phyloP scores from a whole-genome alignment of 2,888 invertebrate species.

The Tetragonula carbonaria region DNA sequence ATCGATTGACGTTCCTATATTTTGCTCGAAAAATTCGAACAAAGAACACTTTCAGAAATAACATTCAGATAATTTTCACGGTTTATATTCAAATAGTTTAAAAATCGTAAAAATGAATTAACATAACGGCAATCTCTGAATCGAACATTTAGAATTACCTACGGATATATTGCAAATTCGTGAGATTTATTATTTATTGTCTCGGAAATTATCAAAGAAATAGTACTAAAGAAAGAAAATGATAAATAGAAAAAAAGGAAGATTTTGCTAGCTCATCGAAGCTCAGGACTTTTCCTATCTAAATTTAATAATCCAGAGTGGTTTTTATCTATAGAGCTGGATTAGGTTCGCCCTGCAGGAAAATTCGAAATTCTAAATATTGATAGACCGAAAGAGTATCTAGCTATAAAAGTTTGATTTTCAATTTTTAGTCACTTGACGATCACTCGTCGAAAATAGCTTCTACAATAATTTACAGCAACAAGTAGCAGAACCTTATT shows the following conservation, averaged over 20 bases:
- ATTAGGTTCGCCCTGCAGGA: not conserved
- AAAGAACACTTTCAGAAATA: not conserved
- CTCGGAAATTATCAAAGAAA: not conserved
- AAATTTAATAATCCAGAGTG: conserved; percentile 9
- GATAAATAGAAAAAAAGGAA: not conserved
- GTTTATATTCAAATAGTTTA: not conserved
- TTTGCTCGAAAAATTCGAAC: not conserved
- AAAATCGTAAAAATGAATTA: too few relatives aligned
- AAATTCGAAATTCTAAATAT: not conserved
- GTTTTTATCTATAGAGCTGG: not conserved
- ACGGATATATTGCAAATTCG: not conserved
- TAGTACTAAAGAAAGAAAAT: not conserved
- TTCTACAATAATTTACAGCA: not conserved
- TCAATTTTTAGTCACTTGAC: not conserved
- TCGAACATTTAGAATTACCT: not conserved
- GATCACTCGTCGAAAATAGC: not conserved
- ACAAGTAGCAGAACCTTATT: not conserved
- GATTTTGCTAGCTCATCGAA: not conserved
- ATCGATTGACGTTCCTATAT: not conserved
- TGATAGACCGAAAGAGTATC: not conserved
- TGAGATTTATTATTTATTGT: not conserved
- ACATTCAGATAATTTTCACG: not conserved
- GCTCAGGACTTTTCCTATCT: not conserved
- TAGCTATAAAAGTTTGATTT: not conserved
- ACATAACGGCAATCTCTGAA: too few relatives aligned